Evolutionary conservation across 2,113 vertebrate species (phyloP).

Genomic region (Hypocryptadius cinnamomeus): DNA sequence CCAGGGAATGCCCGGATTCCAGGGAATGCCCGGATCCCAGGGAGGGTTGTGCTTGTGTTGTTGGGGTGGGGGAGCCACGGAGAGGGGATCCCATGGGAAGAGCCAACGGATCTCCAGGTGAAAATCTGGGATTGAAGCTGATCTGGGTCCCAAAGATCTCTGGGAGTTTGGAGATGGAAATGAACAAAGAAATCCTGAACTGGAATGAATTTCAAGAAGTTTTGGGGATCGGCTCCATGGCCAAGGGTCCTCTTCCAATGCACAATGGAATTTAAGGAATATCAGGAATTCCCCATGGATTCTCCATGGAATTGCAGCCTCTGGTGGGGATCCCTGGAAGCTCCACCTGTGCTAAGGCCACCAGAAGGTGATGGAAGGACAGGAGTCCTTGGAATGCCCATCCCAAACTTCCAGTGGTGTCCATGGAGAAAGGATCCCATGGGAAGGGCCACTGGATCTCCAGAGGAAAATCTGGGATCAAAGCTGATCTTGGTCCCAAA

Average conservation of each 20-base stretch:
- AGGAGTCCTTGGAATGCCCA: background rate
- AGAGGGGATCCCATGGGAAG: background rate
- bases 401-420: background rate
- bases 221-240: background rate
- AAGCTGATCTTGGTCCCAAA: background rate
- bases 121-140: background rate
- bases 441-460: background rate
- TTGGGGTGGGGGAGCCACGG: background rate
- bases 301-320: background rate
- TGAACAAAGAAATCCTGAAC: background rate
- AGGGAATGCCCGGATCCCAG: background rate
- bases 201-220: background rate
- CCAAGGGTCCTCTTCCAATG: background rate
- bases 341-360: background rate
- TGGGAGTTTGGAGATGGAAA: background rate
- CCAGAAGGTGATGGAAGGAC: background rate
- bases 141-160: background rate
- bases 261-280: background rate
- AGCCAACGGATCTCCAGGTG: background rate
- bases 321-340: background rate
- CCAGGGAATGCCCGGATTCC: background rate
- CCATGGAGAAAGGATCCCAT: background rate
- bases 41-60: constrained; percentile 61
- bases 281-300: background rate
- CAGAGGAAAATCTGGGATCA: background rate